These are phyloP conservation scores for Drosophila rhopaloa DNA, from an alignment of 1,140 invertebrate genomes.

Conservation along the genomic window DNA sequence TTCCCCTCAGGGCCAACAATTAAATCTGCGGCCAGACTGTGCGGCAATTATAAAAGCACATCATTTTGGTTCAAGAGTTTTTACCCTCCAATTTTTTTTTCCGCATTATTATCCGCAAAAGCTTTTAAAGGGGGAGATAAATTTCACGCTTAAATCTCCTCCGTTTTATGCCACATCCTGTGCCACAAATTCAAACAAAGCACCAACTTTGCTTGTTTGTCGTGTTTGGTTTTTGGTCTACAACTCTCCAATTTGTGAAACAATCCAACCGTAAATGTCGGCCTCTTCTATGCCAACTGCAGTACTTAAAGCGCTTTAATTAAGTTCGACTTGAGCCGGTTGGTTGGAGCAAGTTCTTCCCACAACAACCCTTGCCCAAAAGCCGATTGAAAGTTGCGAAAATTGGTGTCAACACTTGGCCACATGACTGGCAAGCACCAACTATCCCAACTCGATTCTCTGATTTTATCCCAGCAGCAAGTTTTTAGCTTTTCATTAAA, in stretches of 20 bases:
- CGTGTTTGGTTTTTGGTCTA: constrained; percentile 55
- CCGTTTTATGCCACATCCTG: constrained; percentile 29
- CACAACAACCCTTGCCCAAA: constrained; percentile 17
- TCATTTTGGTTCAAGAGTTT: constrained; percentile 34
- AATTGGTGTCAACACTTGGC: constrained; percentile 50
- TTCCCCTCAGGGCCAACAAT: constrained; percentile 10
- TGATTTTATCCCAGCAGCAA: constrained; percentile 7
- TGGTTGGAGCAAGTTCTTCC: constrained; percentile 22
- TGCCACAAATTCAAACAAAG: constrained; percentile 17
- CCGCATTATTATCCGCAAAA: constrained; percentile 6
- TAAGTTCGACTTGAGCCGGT: constrained; percentile 51
- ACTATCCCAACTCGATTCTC: constrained; percentile 11
- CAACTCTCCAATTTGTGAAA: constrained; percentile 49
- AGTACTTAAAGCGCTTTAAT: constrained; percentile 50
- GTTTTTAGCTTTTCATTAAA: constrained; percentile 47
- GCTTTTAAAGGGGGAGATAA: constrained; percentile 45
- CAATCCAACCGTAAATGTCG: constrained; percentile 35
- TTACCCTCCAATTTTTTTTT: constrained; percentile 16
- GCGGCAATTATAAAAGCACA: constrained; percentile 41
- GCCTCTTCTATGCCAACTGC: constrained; percentile 19
- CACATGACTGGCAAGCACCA: constrained; percentile 3
- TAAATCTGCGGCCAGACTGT: constrained; percentile 32
- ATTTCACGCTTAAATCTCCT: constrained; percentile 24
- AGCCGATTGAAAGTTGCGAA: constrained; percentile 44
- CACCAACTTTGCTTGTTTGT: constrained; percentile 45